A percentile compares a stretch with the other conserved stretches of the same genome.
These are phyloP conservation scores for Amblyopsis hoosieri DNA, from an alignment of 2,797 vertebrate species.

Conservation along the genomic window DNA sequence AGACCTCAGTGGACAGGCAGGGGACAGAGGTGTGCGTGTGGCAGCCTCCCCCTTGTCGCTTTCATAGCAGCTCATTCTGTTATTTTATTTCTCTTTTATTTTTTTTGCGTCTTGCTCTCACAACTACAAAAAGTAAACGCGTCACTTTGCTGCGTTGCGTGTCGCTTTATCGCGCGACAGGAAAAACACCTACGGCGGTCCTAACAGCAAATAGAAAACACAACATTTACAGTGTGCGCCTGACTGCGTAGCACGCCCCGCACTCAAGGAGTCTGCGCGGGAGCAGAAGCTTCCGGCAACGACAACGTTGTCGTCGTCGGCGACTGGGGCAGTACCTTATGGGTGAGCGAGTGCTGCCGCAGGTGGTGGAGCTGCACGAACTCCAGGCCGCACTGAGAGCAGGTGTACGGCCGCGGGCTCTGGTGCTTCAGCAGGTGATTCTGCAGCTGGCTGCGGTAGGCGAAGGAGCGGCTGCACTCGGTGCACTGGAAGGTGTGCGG, in stretches of 20 bases:
- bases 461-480: constrained; percentile 94
- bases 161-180: background rate
- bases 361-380: constrained; percentile 97
- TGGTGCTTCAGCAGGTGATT: constrained; percentile 97
- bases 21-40: constrained; percentile 12
- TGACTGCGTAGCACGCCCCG: background rate
- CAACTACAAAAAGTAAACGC: too few relatives aligned
- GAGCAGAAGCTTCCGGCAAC: constrained; percentile 12
- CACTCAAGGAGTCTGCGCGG: constrained; percentile 3
- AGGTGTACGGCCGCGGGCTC: constrained; percentile 93
- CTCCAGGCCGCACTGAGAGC: constrained; percentile 96
- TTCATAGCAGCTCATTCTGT: constrained; percentile 12
- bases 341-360: constrained; percentile 94
- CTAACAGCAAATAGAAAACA: background rate
- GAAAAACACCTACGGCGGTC: background rate
- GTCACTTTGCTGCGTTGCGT: too few relatives aligned
- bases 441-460: constrained; percentile 97
- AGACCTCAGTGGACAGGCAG: constrained; percentile 27
- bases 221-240: constrained; percentile 13
- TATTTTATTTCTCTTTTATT: background rate
- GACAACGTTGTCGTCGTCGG: too few relatives aligned
- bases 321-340: constrained; percentile 83
- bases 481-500: constrained; percentile 94
- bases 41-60: constrained; percentile 16
- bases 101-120: constrained; percentile 1